Conservation (phyloP, 2,797 vertebrate genomes). For the Onychomys torridus region DNA sequence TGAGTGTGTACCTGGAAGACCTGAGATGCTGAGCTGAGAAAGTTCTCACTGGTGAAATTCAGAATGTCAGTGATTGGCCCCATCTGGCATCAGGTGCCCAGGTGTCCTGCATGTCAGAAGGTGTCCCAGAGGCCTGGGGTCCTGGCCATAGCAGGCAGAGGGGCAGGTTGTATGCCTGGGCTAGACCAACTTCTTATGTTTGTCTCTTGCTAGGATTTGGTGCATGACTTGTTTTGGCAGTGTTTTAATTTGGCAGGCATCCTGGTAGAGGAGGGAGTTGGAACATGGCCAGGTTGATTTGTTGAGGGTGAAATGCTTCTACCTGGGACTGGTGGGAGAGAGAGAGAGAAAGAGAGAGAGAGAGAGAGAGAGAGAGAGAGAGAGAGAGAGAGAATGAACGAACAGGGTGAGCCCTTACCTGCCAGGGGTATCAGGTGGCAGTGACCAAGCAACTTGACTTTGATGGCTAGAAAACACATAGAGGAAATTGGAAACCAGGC, state of each 20-base stretch:
- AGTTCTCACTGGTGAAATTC: not conserved
- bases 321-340: not conserved
- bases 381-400: too few relatives aligned
- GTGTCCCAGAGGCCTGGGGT: not conserved
- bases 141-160: not conserved
- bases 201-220: not conserved
- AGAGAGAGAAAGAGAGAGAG: not conserved
- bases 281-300: too few relatives aligned
- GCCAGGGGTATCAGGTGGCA: too few relatives aligned
- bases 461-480: not conserved
- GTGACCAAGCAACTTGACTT: not conserved
- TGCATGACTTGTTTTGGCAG: not conserved
- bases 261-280: too few relatives aligned
- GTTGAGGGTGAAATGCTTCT: too few relatives aligned
- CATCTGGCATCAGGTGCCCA: not conserved
- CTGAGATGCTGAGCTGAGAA: too few relatives aligned
- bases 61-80: not conserved
- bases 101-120: not conserved
- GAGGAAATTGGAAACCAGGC: not conserved
- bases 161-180: too few relatives aligned
- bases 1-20: not conserved
- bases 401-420: not conserved
- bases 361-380: not conserved
- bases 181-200: not conserved
- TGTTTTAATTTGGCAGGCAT: not conserved